A percentile compares a stretch with the other conserved stretches of the same genome.
These are phyloP conservation scores for Callionymus lyra DNA, from an alignment of 2,113 vertebrate species.

Conservation along the genomic window DNA sequence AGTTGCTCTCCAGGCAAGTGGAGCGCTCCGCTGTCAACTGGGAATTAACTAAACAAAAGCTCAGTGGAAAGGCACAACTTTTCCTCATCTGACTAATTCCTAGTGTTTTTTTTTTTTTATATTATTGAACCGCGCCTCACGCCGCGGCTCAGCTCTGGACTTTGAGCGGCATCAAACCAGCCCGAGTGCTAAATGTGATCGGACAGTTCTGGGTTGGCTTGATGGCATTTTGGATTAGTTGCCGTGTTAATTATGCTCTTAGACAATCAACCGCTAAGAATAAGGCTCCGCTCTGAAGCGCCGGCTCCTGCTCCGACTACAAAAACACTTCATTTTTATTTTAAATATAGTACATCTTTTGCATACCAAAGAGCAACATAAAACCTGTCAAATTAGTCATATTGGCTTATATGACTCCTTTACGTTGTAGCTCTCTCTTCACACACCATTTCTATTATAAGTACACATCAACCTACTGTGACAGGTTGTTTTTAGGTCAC, in stretches of 20 bases:
- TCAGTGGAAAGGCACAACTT: slow-evolving; percentile 50
- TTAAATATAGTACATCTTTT: slow-evolving; percentile 57
- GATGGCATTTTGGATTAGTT: slow-evolving; percentile 57
- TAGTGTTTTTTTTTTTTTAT: slow-evolving; percentile 64
- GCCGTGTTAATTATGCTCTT: slow-evolving; percentile 58
- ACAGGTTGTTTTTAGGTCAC: slow-evolving; percentile 21
- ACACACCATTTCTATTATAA: slow-evolving; percentile 18
- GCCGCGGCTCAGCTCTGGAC: slow-evolving; percentile 39
- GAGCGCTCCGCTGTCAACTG: slow-evolving; percentile 57
- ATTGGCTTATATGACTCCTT: slow-evolving; percentile 33
- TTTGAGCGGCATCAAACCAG: slow-evolving; percentile 45
- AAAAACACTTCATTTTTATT: slow-evolving; percentile 17
- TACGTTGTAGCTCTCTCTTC: slow-evolving; percentile 11
- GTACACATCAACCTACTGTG: slow-evolving; percentile 14
- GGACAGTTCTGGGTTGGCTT: slow-evolving; percentile 63
- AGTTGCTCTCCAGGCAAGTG: slow-evolving; percentile 49
- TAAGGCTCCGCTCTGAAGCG: slow-evolving; percentile 51
- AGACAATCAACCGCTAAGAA: slow-evolving; percentile 60
- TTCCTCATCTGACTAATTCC: slow-evolving; percentile 54
- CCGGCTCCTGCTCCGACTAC: slow-evolving; percentile 31
- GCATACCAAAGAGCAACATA: slow-evolving; percentile 41
- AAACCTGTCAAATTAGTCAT: slow-evolving; percentile 47
- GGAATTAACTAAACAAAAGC: slow-evolving; percentile 67
- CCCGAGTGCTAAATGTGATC: slow-evolving; percentile 50
- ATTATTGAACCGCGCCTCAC: slow-evolving; percentile 50